Base-by-base conservation (phyloP, 2,888 invertebrate genomes). In the Tribolium freemani region DNA sequence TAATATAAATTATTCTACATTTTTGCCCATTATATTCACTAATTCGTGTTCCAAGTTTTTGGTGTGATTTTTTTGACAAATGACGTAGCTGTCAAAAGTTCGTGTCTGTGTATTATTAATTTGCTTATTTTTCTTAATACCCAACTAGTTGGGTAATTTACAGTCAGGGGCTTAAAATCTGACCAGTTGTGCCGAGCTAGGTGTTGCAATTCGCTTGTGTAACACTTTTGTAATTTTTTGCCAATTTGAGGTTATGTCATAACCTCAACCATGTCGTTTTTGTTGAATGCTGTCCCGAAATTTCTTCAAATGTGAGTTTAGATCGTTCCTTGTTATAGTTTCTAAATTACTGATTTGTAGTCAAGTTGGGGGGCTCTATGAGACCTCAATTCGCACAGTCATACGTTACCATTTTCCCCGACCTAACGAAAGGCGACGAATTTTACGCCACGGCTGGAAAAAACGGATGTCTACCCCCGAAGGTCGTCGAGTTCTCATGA, bases 401-500 rank as follows among this genome's bases (percentile, higher is more conserved):
- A 88, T 93, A 0, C 88, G 93, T 53, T 89, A 90, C 79, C 90
- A 94, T 80, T 95, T 95, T 80, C 94, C 94, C 0, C 88, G 92
- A 51, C 93, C 95, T 0, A 92, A 89, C 61, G 95, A 95, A 87
- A 89, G 90, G 0, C 91, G 89, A 80, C 89, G 95, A 78, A 89
- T 94, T 0, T 90, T 90, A 46, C 88, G 89, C 5, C 93, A 93
- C 76, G 94, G 95, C 0, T 95, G 91, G 90, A 86, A 88, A 4
- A 85, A 88, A 0, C 89, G 94, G 72, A 91, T 95, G 88, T 89
- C 92, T 0, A 94, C 94, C 0, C 87, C 88, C 0, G 87, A 83
- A 51, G 95, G 95, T 2, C 89, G 93, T n/a, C 89, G 88, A 82
- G 85, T 93, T 21, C 85, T 95, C 9, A 94, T 94, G 94, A 89